These are phyloP conservation scores for Sibirionetta formosa DNA, from an alignment of 2,797 vertebrate species.

Conservation along the genomic window DNA sequence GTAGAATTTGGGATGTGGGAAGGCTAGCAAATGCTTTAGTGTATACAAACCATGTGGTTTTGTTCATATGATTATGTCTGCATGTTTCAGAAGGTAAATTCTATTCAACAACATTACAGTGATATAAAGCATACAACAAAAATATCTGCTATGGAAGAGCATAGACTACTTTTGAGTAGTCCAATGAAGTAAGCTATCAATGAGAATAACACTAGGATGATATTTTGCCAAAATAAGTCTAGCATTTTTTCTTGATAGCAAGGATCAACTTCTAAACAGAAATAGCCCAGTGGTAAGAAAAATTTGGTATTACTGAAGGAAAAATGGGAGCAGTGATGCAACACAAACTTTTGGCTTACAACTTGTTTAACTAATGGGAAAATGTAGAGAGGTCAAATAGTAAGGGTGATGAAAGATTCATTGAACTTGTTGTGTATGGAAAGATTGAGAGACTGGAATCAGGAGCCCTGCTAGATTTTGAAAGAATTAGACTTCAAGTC, in stretches of 20 bases:
- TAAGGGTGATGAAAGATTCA: neutral
- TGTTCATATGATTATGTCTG: neutral
- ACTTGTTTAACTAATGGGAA: neutral
- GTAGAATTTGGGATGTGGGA: neutral
- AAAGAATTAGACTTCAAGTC: neutral
- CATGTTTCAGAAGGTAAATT: neutral
- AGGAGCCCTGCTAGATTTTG: neutral
- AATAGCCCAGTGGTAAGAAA: slow-evolving; percentile 16
- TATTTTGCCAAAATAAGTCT: neutral
- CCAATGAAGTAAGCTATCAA: neutral
- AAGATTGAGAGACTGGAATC: neutral
- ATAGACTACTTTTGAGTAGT: neutral
- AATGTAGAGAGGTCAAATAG: neutral
- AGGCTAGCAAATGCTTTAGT: neutral
- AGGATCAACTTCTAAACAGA: neutral
- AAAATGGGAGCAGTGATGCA: neutral
- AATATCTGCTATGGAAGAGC: neutral
- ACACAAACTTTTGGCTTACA: neutral
- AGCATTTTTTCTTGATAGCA: neutral
- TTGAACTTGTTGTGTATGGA: neutral
- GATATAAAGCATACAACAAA: neutral
- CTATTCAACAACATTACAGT: neutral
- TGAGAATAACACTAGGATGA: neutral
- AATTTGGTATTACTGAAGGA: neutral
- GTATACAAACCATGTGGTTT: neutral